Evolutionary conservation across 2,113 vertebrate species (phyloP), one percentile per base, ranked within the genome.

Genomic region (Smithornis capensis): DNA sequence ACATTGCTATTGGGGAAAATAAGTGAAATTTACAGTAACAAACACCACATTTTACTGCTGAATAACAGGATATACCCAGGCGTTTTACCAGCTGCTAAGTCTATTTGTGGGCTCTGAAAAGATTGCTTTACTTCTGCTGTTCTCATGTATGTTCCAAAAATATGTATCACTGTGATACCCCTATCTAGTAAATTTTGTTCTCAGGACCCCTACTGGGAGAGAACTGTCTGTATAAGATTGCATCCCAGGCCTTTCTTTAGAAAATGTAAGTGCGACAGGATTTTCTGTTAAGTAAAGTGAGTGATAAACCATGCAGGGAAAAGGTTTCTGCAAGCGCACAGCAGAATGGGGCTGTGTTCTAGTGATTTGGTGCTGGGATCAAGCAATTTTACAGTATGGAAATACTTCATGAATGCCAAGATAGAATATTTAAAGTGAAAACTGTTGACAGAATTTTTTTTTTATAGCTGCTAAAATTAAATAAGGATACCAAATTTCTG

Each of bases 301-400:
- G 11, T 42, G 10, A 21, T 76, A 69, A 88, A 62, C 42, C 24
- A 31, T 19, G 9, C 19, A 69, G 49, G n/a, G 56, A n/a, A 60
- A 57, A 79, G 2, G 18, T 35, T 82, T 93, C 17, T 62, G 15
- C 2, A 5, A n/a, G 31, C 24, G 92, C 53, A 59, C 18, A 59
- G 22, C 24, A 60, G 57, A 73, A 69, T 3, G 7, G 19, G 31
- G 19, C 44, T 90, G 18, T 77, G 37, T 80, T 92, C 55, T 57
- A 71, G 42, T 0, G 2, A 27, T 77, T 57, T 2, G 1, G 16
- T 1, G 2, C 22, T 53, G 33, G 7, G 1, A 84, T 64, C 13
- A 37, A 80, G 28, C 12, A 47, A 12, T 56, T 59, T 40, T 65
- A 28, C 17, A 22, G 13, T 91, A 47, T 40, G 79, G 49, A 78